phyloP scores from a whole-genome alignment of 2,113 vertebrate species.

The Dipodomys spectabilis region DNA sequence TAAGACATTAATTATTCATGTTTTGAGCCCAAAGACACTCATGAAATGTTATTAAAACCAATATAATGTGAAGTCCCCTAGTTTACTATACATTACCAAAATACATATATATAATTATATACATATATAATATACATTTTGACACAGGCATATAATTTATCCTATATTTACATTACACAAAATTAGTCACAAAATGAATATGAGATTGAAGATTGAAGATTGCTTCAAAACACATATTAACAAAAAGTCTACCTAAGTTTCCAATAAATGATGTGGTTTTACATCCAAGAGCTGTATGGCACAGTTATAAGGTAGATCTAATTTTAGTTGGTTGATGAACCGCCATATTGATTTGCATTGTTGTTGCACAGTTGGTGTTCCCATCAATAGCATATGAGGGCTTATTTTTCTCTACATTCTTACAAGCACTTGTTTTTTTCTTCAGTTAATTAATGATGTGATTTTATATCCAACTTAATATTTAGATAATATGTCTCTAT shows the following conservation, averaged over 20 bases:
- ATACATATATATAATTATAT: slow-evolving; percentile 25
- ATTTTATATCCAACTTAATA: neutral
- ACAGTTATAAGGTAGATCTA: too few species aligned
- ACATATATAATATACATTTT: slow-evolving; percentile 28
- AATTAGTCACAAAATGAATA: slow-evolving; percentile 27
- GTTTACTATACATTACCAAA: slow-evolving; percentile 22
- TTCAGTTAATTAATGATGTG: neutral
- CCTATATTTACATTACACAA: neutral
- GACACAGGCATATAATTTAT: slow-evolving; percentile 26
- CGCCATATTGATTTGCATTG: too few species aligned
- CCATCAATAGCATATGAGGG: too few species aligned
- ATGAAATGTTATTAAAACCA: slow-evolving; percentile 51
- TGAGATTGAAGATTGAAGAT: neutral
- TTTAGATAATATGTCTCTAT: neutral
- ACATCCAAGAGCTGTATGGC: too few species aligned
- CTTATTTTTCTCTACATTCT: too few species aligned
- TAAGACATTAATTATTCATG: slow-evolving; percentile 72
- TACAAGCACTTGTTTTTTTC: too few species aligned
- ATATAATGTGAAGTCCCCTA: slow-evolving; percentile 48
- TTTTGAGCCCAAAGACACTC: slow-evolving; percentile 29
- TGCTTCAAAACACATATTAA: neutral
- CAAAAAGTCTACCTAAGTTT: neutral
- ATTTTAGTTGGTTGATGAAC: too few species aligned
- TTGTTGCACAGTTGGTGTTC: too few species aligned
- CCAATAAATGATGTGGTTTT: neutral